phyloP scores from a whole-genome alignment of 2,888 invertebrate species.

The Eumerus sabulonum region DNA sequence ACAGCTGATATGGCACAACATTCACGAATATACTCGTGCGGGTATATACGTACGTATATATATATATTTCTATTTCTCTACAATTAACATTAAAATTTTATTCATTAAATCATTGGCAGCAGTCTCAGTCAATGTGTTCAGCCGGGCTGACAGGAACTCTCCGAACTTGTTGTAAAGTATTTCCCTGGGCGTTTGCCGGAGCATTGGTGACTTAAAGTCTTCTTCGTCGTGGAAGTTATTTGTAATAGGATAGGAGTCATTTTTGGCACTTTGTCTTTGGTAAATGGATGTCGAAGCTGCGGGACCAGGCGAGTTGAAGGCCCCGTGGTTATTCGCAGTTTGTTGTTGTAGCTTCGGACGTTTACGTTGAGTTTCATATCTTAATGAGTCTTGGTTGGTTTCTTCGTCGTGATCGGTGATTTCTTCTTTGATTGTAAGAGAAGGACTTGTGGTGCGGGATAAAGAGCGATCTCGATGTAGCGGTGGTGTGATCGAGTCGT shows the following conservation, averaged over 20 bases:
- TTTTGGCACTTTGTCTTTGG: slow-evolving; percentile 34
- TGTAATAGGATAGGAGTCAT: not conserved
- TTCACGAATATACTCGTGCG: no score
- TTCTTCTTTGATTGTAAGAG: slow-evolving; percentile 77
- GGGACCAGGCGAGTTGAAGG: slow-evolving; percentile 3
- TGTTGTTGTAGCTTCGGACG: not conserved
- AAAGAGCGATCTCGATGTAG: slow-evolving; percentile 10
- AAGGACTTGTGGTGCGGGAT: slow-evolving; percentile 76
- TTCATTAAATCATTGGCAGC: slow-evolving; percentile 77
- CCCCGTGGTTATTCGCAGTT: slow-evolving; percentile 8
- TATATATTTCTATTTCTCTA: slow-evolving; percentile 69
- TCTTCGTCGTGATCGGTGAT: slow-evolving; percentile 60
- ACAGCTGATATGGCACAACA: slow-evolving; percentile 10
- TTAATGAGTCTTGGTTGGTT: slow-evolving; percentile 17
- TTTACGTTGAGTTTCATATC: not conserved
- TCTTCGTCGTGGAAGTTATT: slow-evolving; percentile 7
- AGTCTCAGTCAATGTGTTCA: slow-evolving; percentile 76
- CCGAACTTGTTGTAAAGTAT: slow-evolving; percentile 76
- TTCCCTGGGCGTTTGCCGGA: slow-evolving; percentile 72
- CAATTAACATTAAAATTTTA: slow-evolving; percentile 75
- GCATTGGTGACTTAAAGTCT: not conserved
- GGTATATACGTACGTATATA: no score
- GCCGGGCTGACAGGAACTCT: slow-evolving; percentile 76
- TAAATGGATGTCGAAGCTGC: slow-evolving; percentile 23
- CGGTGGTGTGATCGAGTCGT: slow-evolving; percentile 28